Evolutionary conservation across 2,888 invertebrate species (phyloP), one percentile per base, ranked within the genome.

Genomic region (Luperina nickerlii): DNA sequence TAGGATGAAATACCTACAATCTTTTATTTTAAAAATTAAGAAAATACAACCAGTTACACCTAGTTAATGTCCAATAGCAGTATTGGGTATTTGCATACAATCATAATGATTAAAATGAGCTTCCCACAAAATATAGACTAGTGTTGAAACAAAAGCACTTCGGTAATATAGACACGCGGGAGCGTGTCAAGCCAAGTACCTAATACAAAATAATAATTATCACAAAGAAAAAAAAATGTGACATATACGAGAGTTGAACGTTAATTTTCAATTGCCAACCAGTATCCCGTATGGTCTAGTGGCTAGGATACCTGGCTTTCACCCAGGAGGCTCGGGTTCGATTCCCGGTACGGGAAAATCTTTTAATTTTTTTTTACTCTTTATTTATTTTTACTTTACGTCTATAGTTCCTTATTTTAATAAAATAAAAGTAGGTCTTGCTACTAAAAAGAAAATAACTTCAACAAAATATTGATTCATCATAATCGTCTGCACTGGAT

Each of bases 311-410:
- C 97, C 97, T 97, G 97, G 97, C 97, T 97, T 97, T 97, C 97
- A 97, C 97, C 97, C 97, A 97, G 97, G 97, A 97, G 97, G 97
- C 97, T 97, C 97, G 97, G 97, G 97, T 97, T 97, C 97, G 97
- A 97, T 97, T 97, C 97, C 97, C 97, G 97, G 97, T 97, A 97
- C 97, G 97, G 97, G 97, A 97, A 97, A 83, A 27, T 8, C 11
- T 67, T 84, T 87, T 90, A 81, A 32, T 1, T 9, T n/a, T 42
- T 51, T 73, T 62, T 11, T 20, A 5, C 13, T 18, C 2, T 0
- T 0, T 9, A 3, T 0, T 38, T 20, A 24, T 32, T 32, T 24
- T 54, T 15, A 9, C 7, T 15, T 15, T 48, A 5, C 0, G 11
- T 5, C 0, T 0, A 0, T 27, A 24, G 0, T 45, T 18, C 48